Percentiles rank a stretch among this genome's conserved stretches.
These are phyloP conservation scores for Thaumetopoea pityocampa DNA, from an alignment of 1,140 invertebrate genomes.

Conservation along the genomic window DNA sequence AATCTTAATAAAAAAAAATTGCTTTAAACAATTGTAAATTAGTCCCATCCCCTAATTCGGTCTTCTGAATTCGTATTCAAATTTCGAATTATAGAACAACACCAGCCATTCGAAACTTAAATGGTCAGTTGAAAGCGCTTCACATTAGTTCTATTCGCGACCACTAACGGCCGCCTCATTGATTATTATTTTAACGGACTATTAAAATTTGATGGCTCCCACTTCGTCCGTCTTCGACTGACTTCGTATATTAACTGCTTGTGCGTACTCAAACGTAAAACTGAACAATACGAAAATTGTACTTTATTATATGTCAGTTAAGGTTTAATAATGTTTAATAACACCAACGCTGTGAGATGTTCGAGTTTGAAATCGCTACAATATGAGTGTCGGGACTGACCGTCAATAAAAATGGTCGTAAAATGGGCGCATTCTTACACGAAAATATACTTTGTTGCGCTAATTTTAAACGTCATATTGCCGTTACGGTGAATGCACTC, in stretches of 20 bases:
- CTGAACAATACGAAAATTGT: constrained; percentile 7
- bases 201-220: constrained; percentile 73
- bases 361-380: constrained; percentile 19
- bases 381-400: constrained; percentile 63
- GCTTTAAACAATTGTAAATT: too few relatives aligned
- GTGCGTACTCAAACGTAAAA: constrained; percentile 23
- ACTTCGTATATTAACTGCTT: constrained; percentile 39
- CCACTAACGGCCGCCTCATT: constrained; percentile 55
- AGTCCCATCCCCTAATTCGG: too few relatives aligned
- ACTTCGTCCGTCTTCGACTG: constrained; percentile 65
- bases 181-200: constrained; percentile 73
- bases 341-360: constrained; percentile 9
- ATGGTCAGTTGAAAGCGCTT: constrained; percentile 20
- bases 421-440: constrained; percentile 34
- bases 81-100: too few relatives aligned
- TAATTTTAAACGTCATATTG: constrained; percentile 33
- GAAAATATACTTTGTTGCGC: constrained; percentile 36
- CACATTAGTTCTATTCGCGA: constrained; percentile 44
- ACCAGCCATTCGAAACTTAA: constrained; percentile 22
- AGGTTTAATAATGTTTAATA: constrained; percentile 28
- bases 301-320: constrained; percentile 25
- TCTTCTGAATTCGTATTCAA: too few relatives aligned
- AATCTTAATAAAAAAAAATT: too few relatives aligned
- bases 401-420: constrained; percentile 74
- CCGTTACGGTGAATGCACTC: constrained; percentile 6